Conservation (phyloP, 2,113 vertebrate species). For the Verasper variegatus region DNA sequence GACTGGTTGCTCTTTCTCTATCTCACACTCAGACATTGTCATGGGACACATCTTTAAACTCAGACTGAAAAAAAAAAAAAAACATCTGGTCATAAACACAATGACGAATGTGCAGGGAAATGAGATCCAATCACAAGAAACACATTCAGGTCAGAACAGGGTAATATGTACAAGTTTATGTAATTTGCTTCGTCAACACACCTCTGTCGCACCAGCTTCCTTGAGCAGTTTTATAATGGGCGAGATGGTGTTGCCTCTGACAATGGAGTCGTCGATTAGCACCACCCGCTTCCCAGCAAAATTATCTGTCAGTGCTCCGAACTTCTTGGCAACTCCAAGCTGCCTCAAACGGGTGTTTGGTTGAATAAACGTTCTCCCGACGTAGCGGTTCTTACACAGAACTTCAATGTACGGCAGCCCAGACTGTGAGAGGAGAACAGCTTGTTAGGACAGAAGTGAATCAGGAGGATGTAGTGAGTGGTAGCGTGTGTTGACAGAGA, state of each 20-base stretch:
- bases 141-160: no score
- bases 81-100: no score
- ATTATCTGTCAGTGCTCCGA: conserved; percentile 95
- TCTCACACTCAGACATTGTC: no score
- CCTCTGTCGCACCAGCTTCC: conserved; percentile 97
- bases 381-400: conserved; percentile 97
- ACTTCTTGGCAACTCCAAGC: conserved; percentile 98
- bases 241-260: conserved; percentile 97
- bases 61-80: no score
- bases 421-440: conserved; percentile 79
- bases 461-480: not conserved
- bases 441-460: not conserved
- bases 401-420: conserved; percentile 95
- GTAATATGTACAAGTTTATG: not conserved
- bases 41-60: no score
- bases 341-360: conserved; percentile 97
- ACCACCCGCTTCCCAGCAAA: conserved; percentile 96
- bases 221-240: conserved; percentile 97
- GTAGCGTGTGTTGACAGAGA: not conserved
- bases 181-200: conserved; percentile 62
- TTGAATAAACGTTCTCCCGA: conserved; percentile 97
- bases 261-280: conserved; percentile 96
- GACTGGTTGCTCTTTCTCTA: no score
- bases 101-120: no score
- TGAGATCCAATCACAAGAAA: no score